Evolutionary conservation across 2,113 vertebrate species (phyloP).

Genomic region (Megaleporinus macrocephalus): DNA sequence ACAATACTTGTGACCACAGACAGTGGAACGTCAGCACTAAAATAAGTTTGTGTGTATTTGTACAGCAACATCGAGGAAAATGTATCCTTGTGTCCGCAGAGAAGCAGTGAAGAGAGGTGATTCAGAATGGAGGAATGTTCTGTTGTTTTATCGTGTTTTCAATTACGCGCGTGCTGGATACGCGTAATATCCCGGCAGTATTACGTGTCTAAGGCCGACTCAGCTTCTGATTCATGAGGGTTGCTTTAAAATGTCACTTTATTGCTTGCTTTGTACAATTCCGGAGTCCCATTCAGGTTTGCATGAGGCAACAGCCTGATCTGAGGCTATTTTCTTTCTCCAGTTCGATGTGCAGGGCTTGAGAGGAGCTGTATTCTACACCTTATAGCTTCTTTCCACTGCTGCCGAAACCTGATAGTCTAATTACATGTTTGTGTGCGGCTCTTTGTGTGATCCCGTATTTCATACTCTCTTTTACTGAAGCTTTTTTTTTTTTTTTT

Average conservation of each 20-base stretch:
- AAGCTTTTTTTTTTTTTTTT: constrained; percentile 9
- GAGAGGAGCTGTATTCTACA: constrained; percentile 12
- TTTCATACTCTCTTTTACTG: constrained; percentile 28
- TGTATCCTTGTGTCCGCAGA: constrained; percentile 38
- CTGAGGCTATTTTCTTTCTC: constrained; percentile 9
- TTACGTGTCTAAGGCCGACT: constrained; percentile 8
- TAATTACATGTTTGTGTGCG: constrained; percentile 54
- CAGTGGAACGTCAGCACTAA: constrained; percentile 31
- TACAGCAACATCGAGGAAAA: constrained; percentile 45
- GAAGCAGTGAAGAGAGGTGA: constrained; percentile 46
- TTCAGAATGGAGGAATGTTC: constrained; percentile 40
- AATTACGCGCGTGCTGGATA: constrained; percentile 16
- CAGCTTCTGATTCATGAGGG: constrained; percentile 9
- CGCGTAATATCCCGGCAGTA: background rate
- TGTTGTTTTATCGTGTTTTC: constrained; percentile 20
- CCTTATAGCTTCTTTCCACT: constrained; percentile 35
- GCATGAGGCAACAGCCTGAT: constrained; percentile 43
- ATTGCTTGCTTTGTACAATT: constrained; percentile 32
- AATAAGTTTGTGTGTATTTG: constrained; percentile 46
- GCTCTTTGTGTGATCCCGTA: constrained; percentile 38
- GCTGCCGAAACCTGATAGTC: constrained; percentile 32
- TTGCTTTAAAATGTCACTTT: constrained; percentile 32
- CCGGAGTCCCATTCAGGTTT: background rate
- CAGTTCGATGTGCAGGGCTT: background rate
- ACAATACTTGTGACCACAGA: constrained; percentile 53